A percentile compares a stretch with the other conserved stretches of the same genome.
Conservation (phyloP, 2,113 vertebrate species). For the Aleadryas rufinucha region DNA sequence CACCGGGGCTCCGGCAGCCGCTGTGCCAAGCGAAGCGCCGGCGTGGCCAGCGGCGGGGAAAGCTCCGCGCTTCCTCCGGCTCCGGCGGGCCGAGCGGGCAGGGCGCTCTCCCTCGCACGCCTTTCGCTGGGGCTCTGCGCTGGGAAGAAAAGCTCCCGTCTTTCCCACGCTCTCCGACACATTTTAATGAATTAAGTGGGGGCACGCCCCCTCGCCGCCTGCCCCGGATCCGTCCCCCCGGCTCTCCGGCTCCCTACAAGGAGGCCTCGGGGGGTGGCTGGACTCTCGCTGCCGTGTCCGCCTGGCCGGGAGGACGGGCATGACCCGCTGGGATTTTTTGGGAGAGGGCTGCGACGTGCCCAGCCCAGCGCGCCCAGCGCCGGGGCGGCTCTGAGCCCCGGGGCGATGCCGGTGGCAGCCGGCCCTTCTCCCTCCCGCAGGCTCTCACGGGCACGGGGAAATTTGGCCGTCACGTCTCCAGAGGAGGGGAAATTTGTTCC, state of each 20-base stretch:
- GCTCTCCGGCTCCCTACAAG: constrained; percentile 34
- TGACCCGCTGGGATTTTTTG: neutral
- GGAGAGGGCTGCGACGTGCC: neutral
- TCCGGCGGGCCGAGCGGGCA: constrained; percentile 73
- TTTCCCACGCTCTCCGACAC: constrained; percentile 99
- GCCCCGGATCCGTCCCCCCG: constrained; percentile 49
- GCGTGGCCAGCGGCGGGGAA: neutral
- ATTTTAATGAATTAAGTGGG: constrained; percentile 93
- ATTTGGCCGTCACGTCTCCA: neutral
- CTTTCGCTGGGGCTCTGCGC: constrained; percentile 76
- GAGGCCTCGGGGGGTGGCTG: constrained; percentile 49
- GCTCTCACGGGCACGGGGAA: neutral
- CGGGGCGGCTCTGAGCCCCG: neutral
- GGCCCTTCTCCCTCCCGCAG: neutral
- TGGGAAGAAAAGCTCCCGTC: constrained; percentile 98
- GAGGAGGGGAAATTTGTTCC: neutral
- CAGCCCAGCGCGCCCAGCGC: neutral
- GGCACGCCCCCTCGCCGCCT: constrained; percentile 79
- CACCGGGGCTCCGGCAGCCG: neutral
- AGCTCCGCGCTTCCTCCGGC: neutral
- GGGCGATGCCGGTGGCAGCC: neutral
- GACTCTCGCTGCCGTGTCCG: neutral
- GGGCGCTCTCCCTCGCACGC: constrained; percentile 73
- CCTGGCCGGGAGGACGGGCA: neutral
- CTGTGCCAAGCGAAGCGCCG: neutral